A percentile compares a stretch with the other conserved stretches of the same genome.
Evolutionary conservation across 1,140 invertebrate genomes (phyloP).

Genomic region (Goniozus legneri): DNA sequence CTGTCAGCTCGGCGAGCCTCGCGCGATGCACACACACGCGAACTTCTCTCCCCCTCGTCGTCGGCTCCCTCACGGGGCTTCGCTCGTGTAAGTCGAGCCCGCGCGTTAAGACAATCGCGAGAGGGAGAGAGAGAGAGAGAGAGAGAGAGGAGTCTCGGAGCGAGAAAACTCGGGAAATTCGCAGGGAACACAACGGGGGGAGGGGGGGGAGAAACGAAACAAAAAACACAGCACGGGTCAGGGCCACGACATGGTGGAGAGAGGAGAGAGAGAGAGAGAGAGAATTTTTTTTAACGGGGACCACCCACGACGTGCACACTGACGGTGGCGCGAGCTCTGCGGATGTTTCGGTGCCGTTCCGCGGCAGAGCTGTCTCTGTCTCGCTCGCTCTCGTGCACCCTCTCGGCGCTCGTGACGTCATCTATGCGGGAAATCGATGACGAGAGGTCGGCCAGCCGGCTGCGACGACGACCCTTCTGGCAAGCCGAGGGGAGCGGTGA

Average conservation of each 20-base stretch:
- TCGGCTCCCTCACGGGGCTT: background rate
- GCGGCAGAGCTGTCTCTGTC: no score
- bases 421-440: slow-evolving; percentile 35
- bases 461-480: slow-evolving; percentile 23
- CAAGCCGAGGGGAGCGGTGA: no score
- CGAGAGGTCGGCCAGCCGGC: slow-evolving; percentile 22
- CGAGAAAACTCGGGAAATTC: background rate
- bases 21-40: no score
- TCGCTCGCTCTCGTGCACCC: no score
- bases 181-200: slow-evolving; percentile 13
- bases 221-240: slow-evolving; percentile 34
- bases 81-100: no score
- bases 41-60: background rate
- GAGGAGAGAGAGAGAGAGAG: no score
- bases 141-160: background rate
- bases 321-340: slow-evolving; percentile 16
- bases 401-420: slow-evolving; percentile 38
- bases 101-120: background rate
- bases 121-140: background rate
- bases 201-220: slow-evolving; percentile 18
- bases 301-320: no score
- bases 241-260: slow-evolving; percentile 35
- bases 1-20: background rate
- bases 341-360: slow-evolving; percentile 28
- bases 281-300: no score